A percentile compares a stretch with the other conserved stretches of the same genome.
Evolutionary conservation across 2,113 vertebrate genomes (phyloP).

Genomic region (Centropus unirufus): DNA sequence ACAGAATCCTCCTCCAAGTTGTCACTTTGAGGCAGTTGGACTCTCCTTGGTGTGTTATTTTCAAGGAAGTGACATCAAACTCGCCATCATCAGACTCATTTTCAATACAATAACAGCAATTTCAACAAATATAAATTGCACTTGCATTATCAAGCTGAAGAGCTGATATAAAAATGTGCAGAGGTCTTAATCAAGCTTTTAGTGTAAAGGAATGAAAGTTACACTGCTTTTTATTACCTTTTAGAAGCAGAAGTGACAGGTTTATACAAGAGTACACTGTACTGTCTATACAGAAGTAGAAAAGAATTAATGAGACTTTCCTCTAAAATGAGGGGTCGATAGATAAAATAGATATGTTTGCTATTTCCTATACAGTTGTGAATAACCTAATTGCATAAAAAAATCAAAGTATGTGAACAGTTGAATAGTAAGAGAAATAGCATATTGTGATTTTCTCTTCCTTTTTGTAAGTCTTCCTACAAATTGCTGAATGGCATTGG

Average conservation of each 20-base stretch:
- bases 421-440: neutral
- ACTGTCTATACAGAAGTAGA: neutral
- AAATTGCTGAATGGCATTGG: neutral
- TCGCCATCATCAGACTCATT: neutral
- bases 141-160: neutral
- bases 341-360: neutral
- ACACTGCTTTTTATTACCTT: neutral
- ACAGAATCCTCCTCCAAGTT: neutral
- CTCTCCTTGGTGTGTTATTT: neutral
- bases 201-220: neutral
- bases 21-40: neutral
- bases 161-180: neutral
- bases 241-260: constrained; percentile 27
- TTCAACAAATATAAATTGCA: neutral
- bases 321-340: neutral
- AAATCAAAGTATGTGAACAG: neutral
- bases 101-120: neutral
- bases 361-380: neutral
- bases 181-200: neutral
- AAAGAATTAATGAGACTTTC: neutral
- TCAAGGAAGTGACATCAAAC: neutral
- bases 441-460: neutral
- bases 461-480: neutral
- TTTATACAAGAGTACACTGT: neutral
- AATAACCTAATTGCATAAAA: neutral